Conservation (phyloP, 2,888 invertebrate genomes). For the Drosophila tripunctata region DNA sequence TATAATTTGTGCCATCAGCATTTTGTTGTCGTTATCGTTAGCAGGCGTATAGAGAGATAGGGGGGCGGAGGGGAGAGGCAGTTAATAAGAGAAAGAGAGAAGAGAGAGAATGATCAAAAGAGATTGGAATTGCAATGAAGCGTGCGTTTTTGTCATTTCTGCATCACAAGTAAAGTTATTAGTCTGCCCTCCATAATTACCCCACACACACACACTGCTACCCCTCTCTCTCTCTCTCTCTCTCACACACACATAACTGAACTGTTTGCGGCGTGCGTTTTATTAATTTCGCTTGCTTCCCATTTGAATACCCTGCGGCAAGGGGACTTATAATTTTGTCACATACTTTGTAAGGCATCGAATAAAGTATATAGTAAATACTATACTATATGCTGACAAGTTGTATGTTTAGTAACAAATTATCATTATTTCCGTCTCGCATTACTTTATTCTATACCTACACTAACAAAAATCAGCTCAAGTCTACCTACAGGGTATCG, state of each 20-base stretch:
- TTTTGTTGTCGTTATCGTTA: slow-evolving; percentile 75
- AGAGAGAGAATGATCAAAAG: background rate
- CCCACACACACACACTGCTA: background rate
- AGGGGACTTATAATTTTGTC: no score
- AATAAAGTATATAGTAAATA: no score
- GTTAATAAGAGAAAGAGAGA: background rate
- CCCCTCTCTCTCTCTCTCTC: no score
- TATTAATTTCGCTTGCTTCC: slow-evolving; percentile 55
- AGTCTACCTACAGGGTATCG: no score
- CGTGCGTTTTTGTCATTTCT: slow-evolving; percentile 68
- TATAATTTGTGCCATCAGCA: slow-evolving; percentile 76
- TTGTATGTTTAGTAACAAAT: no score
- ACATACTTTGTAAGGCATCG: no score
- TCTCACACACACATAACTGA: background rate
- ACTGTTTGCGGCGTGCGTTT: slow-evolving; percentile 15
- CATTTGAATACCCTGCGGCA: no score
- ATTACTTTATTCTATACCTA: no score
- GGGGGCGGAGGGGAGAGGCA: background rate
- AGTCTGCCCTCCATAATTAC: slow-evolving; percentile 62
- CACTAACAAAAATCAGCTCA: no score
- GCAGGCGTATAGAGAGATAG: slow-evolving; percentile 14
- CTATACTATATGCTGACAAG: no score
- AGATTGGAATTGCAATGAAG: slow-evolving; percentile 59
- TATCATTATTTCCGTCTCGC: no score
- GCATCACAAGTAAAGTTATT: slow-evolving; percentile 44